These are phyloP conservation scores for Branchellion lobata DNA, from an alignment of 2,888 invertebrate species.

Conservation along the genomic window DNA sequence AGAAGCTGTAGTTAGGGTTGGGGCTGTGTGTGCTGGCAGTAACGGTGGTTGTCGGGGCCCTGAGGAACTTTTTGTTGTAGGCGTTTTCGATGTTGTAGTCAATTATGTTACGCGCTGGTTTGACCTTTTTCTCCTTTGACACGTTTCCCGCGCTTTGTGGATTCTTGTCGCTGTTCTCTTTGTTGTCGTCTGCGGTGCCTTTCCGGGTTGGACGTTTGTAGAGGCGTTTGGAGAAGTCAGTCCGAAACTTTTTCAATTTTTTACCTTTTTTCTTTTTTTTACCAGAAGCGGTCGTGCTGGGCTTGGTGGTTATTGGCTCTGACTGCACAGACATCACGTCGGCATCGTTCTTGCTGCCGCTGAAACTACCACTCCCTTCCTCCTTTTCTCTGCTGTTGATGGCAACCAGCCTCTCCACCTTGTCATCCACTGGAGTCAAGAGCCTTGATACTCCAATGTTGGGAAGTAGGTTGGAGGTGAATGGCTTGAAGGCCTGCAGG, in stretches of 20 bases:
- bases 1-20: too few relatives aligned
- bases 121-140: neutral
- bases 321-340: neutral
- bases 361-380: neutral
- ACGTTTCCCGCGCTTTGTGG: neutral
- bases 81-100: neutral
- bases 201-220: neutral
- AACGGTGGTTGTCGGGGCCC: neutral
- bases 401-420: conserved; percentile 21
- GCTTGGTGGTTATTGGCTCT: neutral
- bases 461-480: conserved; percentile 10
- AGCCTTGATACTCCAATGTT: neutral
- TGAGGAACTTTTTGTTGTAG: neutral
- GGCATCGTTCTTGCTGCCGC: neutral
- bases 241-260: neutral
- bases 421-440: conserved; percentile 28
- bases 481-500: conserved; percentile 23
- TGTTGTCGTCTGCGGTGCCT: neutral
- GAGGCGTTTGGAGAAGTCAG: neutral
- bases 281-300: neutral
- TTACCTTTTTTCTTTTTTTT: neutral
- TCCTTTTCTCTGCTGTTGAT: neutral
- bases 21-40: neutral
- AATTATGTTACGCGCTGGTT: neutral
- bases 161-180: neutral